Base-by-base conservation (phyloP, 2,888 invertebrate genomes). In the Galerucella calmariensis region DNA sequence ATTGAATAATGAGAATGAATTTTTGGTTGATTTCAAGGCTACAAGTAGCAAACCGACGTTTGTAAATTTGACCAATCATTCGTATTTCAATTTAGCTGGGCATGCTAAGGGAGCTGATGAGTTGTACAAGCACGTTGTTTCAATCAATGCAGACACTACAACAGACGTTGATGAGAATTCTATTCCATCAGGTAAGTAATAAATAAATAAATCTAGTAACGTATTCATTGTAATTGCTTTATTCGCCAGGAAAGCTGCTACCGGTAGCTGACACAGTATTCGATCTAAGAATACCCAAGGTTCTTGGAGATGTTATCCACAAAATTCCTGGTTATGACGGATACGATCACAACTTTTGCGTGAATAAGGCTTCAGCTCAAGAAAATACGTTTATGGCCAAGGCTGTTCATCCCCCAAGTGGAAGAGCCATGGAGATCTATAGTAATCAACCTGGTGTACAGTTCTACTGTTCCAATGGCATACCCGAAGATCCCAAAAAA, bases 21-120 rank as follows among this genome's bases (percentile, higher is more conserved):
- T 98, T 59, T 88, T 90, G 75, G 91, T 97, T 6, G 90, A 92
- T 76, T 95, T 94, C 90, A 91, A 89, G 78, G 95, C 95, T 20
- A 91, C 91, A 3, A 91, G 94, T 2, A 93, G 92, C 11, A 94
- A 94, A 84, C 91, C 94, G 0, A 97, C 97, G 0, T 92, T 94
- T 14, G 89, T 98, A 76, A 97, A 96, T 86, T 88, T 98, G 72
- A 96, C 96, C 65, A 95, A 94, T 86, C 94, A 97, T 84, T 92
- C 94, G 1, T 98, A 95, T 86, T 97, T 98, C 87, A 98, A 98
- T 88, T 90, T 98, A 58, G 95, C 93, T 67, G 97, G 97, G n/a
- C 96, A 97, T 88, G 93, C 93, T 83, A 88, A 91, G 14, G 94
- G 94, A 1, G 86, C 90, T 1, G 88, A 89, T 10, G 90, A 90